A percentile compares a stretch with the other conserved stretches of the same genome.
Evolutionary conservation across 2,888 invertebrate genomes (phyloP).

Genomic region (Biston stratarius): DNA sequence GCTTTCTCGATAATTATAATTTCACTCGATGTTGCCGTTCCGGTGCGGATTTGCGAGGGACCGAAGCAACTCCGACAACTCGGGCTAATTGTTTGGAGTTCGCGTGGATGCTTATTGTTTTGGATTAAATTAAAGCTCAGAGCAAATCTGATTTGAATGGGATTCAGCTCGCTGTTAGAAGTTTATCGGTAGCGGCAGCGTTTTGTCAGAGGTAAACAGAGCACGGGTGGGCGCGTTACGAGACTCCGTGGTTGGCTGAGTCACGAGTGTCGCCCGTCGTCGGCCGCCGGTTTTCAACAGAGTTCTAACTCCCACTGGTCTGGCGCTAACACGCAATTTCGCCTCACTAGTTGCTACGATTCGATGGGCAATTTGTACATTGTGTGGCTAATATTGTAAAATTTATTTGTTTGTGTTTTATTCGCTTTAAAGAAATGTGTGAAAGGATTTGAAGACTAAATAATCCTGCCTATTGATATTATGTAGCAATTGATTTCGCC

Average conservation of each 20-base stretch:
- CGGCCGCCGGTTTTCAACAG: constrained; percentile 66
- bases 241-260: constrained; percentile 63
- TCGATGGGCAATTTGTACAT: constrained; percentile 71
- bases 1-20: constrained; percentile 75
- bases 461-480: neutral
- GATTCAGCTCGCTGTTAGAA: constrained; percentile 42
- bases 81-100: constrained; percentile 47
- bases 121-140: constrained; percentile 43
- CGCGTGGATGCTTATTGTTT: constrained; percentile 55
- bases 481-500: neutral
- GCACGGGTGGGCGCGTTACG: constrained; percentile 66
- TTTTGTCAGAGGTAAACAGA: constrained; percentile 53
- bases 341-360: constrained; percentile 76
- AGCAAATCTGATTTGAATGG: constrained; percentile 38
- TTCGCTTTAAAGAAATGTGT: constrained; percentile 7
- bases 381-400: constrained; percentile 62
- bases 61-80: constrained; percentile 42
- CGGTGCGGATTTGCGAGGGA: constrained; percentile 61
- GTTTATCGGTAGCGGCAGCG: constrained; percentile 47
- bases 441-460: neutral
- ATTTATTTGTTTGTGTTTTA: constrained; percentile 51
- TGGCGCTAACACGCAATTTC: constrained; percentile 77
- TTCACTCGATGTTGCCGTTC: constrained; percentile 69
- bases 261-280: constrained; percentile 64
- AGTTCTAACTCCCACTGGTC: constrained; percentile 68